Base-by-base conservation (phyloP, 2,888 invertebrate genomes). In the Seladonia tumulorum region DNA sequence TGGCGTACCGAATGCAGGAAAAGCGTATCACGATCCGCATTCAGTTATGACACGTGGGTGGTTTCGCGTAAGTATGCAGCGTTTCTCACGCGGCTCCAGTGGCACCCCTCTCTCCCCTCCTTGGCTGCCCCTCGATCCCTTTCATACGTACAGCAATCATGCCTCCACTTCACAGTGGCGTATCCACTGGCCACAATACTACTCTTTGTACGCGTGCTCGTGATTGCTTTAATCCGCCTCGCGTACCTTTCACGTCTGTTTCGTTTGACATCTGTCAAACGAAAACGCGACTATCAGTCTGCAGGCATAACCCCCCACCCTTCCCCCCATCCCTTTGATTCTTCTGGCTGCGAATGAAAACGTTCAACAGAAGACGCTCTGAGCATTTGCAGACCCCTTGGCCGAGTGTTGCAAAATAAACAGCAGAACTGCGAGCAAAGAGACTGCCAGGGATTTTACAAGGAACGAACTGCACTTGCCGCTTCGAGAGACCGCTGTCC, bases 31-130 rank as follows among this genome's bases (percentile, higher is more conserved):
- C 72, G 79, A 83, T 85, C 81, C 88, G 86, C 90, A 88, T 90
- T 90, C 90, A 89, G 88, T 91, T 91, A 91, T 88, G 91, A 91
- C 91, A 92, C 91, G 92, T 92, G 92, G 92, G 91, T 91, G 89
- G 91, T 86, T 66, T 89, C 87, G 87, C 79, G 81, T 85, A 87
- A 83, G 85, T 83, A 83, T 85, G 76, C 81, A 73, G 49, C 81
- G 88, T 90, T 93, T 93, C 90, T 90, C 90, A 90, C 89, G 89
- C 90, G 88, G 89, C 90, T 90, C 88, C 88, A 79, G 86, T 91
- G 82, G 77, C 91, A 87, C 83, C 86, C 87, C 73, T 81, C 63
- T 76, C 70, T 18, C 71, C 16, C 49, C 16, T 14, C 66, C 10
- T 18, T 2, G 16, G 29, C 35, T 72, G 8, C 39, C 63, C 66